Conservation (phyloP, 2,113 vertebrate species). For the Pangasianodon gigas region DNA sequence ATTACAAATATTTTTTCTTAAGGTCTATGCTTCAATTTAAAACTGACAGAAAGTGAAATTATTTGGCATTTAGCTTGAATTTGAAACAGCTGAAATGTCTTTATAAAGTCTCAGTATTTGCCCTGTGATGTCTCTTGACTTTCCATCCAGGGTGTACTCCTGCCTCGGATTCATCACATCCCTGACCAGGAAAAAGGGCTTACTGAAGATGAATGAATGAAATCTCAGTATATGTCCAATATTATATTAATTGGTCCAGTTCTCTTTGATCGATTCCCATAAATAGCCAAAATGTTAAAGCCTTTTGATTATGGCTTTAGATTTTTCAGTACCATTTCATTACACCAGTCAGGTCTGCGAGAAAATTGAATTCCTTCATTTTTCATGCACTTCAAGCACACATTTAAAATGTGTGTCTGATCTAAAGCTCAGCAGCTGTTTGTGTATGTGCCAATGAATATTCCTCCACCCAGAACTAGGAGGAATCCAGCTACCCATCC, state of each 20-base stretch:
- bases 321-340: background rate
- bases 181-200: background rate
- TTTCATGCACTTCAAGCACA: background rate
- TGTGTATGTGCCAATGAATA: conserved; percentile 75
- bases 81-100: background rate
- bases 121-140: background rate
- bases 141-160: background rate
- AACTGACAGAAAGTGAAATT: background rate
- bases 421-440: conserved; percentile 59
- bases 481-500: conserved; percentile 84
- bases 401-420: background rate
- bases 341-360: background rate
- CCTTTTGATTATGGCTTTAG: background rate
- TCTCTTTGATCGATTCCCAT: background rate
- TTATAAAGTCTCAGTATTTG: background rate
- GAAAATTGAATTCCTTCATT: background rate
- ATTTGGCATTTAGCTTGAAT: background rate
- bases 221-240: background rate
- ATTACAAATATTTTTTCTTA: background rate
- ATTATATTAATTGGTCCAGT: background rate
- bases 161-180: background rate
- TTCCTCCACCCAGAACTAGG: conserved; percentile 80
- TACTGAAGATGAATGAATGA: background rate
- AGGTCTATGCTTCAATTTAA: background rate
- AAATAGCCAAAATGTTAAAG: background rate